Conservation (phyloP, 2,888 invertebrate species). For the Ischnus inquisitorius region DNA sequence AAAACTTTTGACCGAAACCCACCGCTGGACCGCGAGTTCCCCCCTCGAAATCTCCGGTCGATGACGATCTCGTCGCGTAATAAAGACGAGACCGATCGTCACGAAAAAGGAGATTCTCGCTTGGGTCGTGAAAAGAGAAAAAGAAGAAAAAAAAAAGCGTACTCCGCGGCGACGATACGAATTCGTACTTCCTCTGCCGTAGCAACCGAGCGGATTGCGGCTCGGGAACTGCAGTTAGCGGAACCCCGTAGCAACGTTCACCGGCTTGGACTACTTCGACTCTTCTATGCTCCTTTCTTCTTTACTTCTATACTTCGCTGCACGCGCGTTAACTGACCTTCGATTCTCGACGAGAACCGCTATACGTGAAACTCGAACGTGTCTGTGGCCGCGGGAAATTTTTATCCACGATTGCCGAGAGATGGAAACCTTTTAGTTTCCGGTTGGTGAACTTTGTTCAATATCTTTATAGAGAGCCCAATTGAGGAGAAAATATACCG, state of each 20-base stretch:
- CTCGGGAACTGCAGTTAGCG: conserved; percentile 57
- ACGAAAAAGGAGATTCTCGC: conserved; percentile 24
- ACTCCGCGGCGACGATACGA: conserved; percentile 5
- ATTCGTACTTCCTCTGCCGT: conserved; percentile 24
- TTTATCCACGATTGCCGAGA: background rate
- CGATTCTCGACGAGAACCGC: conserved; percentile 67
- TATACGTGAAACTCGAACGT: conserved; percentile 54
- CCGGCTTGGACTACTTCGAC: conserved; percentile 69
- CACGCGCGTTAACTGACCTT: conserved; percentile 70
- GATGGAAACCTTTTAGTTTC: background rate
- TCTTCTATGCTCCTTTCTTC: conserved; percentile 51
- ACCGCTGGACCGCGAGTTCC: background rate
- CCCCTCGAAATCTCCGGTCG: background rate
- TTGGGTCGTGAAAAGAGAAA: background rate
- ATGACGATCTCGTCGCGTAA: conserved; percentile 19
- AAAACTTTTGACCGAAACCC: conserved; percentile 38
- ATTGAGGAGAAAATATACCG: too few relatives aligned
- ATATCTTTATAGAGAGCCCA: background rate
- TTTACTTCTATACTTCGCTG: conserved; percentile 63
- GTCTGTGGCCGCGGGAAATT: conserved; percentile 14
- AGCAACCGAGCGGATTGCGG: conserved; percentile 1
- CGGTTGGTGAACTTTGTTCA: conserved; percentile 4
- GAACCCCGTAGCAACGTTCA: conserved; percentile 64
- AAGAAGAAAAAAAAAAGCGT: background rate
- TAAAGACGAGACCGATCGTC: background rate